Base-by-base conservation (phyloP, 2,797 vertebrate genomes). In the Hipposideros larvatus region DNA sequence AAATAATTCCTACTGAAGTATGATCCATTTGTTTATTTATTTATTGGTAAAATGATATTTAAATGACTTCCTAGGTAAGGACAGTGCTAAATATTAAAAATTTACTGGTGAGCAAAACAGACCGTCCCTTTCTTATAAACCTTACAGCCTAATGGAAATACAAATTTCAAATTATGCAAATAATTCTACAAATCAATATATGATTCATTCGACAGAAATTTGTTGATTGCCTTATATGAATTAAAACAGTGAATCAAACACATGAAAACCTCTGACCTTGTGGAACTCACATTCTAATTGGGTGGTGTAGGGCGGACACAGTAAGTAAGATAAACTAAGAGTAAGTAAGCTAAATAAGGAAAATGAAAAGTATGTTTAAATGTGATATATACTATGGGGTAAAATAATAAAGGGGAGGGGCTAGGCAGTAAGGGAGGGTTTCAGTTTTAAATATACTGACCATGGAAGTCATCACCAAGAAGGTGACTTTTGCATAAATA, bases 61-160 rank as follows among this genome's bases (percentile, higher is more conserved):
- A 95, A 92, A 70, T 91, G 51, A 84, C 26, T 94, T 83, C n/a
- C 26, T 86, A 70, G 21, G 34, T 31, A 91, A 91, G n/a, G 46
- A 75, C 11, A 70, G 21, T 65, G 18, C 7, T 51, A 83, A 2
- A 0, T 65, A 51, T 87, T 87, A 83, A 94, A 92, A 84, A 77
- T 63, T 77, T 22, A 74, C 14, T 15, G 7, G n/a, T 87, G 46
- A 90, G 28, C n/a, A 78, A 80, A 94, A 43, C 7, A 94, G 55
- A 88, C n/a, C 13, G 13, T 77, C 24, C 3, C 11, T 87, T 22
- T 89, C 18, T 73, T 84, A n/a, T n/a, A 28, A 41, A n/a, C 19
- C 4, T 91, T 66, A 43, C 5, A 95, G 53, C 2, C 66, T 65
- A 86, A 70, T 75, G 57, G 24, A 43, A 79, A 73, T 31, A 55